Conservation (phyloP, 2,113 vertebrate species). For the Entelurus aequoreus region DNA sequence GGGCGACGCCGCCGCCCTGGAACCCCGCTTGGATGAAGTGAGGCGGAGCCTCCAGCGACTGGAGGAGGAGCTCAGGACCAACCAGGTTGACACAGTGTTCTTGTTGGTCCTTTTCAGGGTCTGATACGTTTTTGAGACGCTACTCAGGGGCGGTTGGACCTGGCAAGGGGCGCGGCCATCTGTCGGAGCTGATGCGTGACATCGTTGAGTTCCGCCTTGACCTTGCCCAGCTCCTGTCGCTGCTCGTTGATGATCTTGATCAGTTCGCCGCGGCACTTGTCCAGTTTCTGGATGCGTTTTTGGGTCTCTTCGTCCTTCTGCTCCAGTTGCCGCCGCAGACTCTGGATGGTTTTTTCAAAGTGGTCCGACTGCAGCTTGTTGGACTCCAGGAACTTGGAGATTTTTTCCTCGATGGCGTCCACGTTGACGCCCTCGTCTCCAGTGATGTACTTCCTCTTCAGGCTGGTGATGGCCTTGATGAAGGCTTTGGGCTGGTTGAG, state of each 20-base stretch:
- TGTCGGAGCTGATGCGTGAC: conserved; percentile 5
- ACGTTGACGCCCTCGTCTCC: conserved; percentile 3
- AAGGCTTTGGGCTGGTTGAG: conserved; percentile 6
- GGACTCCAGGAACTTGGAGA: conserved; percentile 8
- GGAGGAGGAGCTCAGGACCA: conserved; percentile 81
- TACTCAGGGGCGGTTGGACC: neutral
- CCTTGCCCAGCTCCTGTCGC: neutral
- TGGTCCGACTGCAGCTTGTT: conserved; percentile 9
- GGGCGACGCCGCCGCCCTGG: conserved; percentile 85
- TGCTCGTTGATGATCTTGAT: conserved; percentile 11
- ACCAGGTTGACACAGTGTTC: conserved; percentile 63
- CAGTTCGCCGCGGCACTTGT: conserved; percentile 2
- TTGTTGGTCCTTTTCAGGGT: too few relatives aligned
- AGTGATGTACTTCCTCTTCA: conserved; percentile 9
- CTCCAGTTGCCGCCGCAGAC: conserved; percentile 6
- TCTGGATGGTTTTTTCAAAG: conserved; percentile 4
- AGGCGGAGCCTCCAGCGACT: conserved; percentile 83
- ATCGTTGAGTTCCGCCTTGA: conserved; percentile 4
- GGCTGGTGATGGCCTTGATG: conserved; percentile 4
- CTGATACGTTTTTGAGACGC: too few relatives aligned
- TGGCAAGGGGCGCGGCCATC: neutral
- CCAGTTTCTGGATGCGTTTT: conserved; percentile 4
- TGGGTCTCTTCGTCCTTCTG: conserved; percentile 4
- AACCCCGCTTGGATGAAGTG: conserved; percentile 84
- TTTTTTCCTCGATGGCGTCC: conserved; percentile 6